A percentile compares a stretch with the other conserved stretches of the same genome.
phyloP scores from a whole-genome alignment of 2,113 vertebrate species.

The Chroicocephalus ridibundus region DNA sequence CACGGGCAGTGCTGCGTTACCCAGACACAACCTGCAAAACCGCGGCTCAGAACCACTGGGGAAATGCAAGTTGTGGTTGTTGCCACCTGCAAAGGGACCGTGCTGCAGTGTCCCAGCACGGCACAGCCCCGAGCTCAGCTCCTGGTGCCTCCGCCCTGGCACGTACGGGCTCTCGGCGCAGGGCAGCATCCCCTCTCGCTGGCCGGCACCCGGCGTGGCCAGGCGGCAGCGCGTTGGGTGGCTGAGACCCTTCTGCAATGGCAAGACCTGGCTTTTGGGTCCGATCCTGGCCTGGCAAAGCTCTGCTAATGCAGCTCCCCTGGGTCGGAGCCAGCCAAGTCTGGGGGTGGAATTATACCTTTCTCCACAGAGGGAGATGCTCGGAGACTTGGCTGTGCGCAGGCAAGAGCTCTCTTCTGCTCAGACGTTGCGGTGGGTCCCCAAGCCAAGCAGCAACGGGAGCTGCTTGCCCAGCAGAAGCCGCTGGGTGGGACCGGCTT shows the following conservation, averaged over 20 bases:
- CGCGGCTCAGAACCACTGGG: accelerated
- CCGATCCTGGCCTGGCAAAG: neutral
- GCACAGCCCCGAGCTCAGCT: neutral
- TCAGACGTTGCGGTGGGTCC: neutral
- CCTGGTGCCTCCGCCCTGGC: accelerated
- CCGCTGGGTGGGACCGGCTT: neutral
- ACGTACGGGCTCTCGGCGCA: neutral
- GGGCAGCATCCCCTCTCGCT: neutral
- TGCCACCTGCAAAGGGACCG: neutral
- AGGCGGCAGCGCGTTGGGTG: neutral
- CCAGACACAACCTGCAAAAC: neutral
- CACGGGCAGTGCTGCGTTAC: neutral
- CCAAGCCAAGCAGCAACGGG: neutral
- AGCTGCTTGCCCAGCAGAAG: neutral
- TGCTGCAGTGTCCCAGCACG: accelerated
- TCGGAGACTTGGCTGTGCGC: neutral
- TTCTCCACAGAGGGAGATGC: neutral
- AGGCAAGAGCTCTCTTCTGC: neutral
- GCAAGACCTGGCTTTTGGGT: neutral
- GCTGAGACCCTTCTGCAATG: neutral
- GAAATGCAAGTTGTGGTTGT: neutral
- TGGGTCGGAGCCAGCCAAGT: neutral
- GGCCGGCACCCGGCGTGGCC: neutral
- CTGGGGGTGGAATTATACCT: neutral
- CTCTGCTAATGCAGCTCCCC: neutral